Percentiles rank a stretch among this genome's conserved stretches.
Conservation (phyloP, 2,113 vertebrate genomes). For the Elephas maximus region DNA sequence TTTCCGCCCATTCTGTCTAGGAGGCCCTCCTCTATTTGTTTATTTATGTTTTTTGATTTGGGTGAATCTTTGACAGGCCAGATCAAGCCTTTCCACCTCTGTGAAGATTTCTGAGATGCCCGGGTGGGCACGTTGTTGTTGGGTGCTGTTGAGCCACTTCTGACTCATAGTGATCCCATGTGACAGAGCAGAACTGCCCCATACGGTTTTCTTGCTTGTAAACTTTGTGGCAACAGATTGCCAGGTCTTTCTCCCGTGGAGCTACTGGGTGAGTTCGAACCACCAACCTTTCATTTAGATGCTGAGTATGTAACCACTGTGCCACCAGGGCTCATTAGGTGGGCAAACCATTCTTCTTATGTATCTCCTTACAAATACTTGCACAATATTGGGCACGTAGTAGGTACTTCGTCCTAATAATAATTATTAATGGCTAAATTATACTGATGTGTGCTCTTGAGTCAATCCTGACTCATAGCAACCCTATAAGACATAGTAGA, state of each 20-base stretch:
- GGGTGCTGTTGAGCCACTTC: neutral
- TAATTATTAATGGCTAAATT: neutral
- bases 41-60: neutral
- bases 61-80: neutral
- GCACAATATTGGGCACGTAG: accelerated
- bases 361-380: neutral
- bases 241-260: too few species aligned
- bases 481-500: too few species aligned
- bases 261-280: too few species aligned
- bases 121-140: neutral
- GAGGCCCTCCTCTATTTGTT: neutral
- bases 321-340: too few species aligned
- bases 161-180: neutral
- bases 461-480: too few species aligned
- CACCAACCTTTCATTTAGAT: too few species aligned
- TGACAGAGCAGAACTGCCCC: neutral
- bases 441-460: neutral
- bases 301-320: too few species aligned
- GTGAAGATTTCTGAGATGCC: neutral
- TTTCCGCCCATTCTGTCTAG: neutral
- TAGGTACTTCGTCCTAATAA: neutral
- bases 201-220: too few species aligned
- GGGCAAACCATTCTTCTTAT: neutral
- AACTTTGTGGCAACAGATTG: too few species aligned
- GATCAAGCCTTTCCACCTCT: neutral